These are phyloP conservation scores for Tyto alba DNA, from an alignment of 2,113 vertebrate species.

Conservation along the genomic window DNA sequence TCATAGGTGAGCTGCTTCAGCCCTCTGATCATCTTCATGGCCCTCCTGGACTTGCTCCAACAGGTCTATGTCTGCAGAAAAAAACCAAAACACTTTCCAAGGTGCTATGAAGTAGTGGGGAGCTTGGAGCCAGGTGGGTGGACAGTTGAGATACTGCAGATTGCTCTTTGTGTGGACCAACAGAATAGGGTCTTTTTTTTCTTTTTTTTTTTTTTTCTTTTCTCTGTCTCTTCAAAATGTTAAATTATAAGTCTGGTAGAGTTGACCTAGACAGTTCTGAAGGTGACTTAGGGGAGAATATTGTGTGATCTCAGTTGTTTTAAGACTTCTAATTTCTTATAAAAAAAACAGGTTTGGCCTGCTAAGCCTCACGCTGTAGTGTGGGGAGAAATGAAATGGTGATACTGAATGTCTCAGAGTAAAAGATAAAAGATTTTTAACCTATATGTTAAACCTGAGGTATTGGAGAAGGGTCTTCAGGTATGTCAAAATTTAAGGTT, in stretches of 20 bases:
- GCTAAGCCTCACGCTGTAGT: neutral
- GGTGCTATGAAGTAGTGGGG: neutral
- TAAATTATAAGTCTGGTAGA: neutral
- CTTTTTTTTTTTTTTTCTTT: no score
- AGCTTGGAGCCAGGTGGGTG: neutral
- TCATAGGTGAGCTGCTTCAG: no score
- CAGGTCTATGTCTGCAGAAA: neutral
- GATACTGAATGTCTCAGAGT: neutral
- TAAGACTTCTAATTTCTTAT: neutral
- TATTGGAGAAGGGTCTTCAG: neutral
- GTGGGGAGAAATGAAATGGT: neutral
- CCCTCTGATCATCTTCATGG: no score
- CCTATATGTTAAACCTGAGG: neutral
- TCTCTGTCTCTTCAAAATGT: neutral
- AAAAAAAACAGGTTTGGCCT: neutral
- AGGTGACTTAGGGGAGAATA: neutral
- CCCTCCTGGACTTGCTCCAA: no score
- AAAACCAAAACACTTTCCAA: neutral
- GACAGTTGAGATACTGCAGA: neutral
- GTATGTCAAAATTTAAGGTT: neutral
- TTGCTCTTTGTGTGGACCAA: neutral
- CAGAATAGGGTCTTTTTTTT: neutral
- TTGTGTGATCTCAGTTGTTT: neutral
- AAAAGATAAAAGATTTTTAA: neutral
- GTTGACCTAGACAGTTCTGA: neutral